Base-by-base conservation (phyloP, 92 coral and sea anemone genomes). In the Parazoanthus atlanticus region DNA sequence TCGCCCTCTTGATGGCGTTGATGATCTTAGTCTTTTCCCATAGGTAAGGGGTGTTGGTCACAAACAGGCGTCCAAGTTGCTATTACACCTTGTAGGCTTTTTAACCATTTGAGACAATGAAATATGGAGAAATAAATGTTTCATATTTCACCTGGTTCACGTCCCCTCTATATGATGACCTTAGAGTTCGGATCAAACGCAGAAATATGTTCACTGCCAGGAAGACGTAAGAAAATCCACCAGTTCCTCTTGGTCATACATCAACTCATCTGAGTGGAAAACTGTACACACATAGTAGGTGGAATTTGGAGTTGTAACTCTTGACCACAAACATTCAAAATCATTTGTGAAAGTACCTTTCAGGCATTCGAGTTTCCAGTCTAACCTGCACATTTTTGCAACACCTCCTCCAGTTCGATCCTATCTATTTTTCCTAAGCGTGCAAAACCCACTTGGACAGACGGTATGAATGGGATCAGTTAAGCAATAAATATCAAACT, bases 11-110 rank as follows among this genome's bases (percentile, higher is more conserved):
- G 34, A 86, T n/a, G 21, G n/a, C n/a, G n/a, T n/a, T n/a, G n/a
- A n/a, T n/a, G n/a, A n/a, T n/a, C n/a, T n/a, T n/a, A n/a, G n/a
- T n/a, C n/a, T n/a, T n/a, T n/a, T n/a, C n/a, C n/a, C n/a, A n/a
- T n/a, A n/a, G n/a, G n/a, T n/a, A n/a, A n/a, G 80, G 91, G 36
- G 84, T 72, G 73, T 90, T 90, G 61, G 93, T 90, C 21, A 80
- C 65, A 90, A 90, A 90, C n/a, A 86, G n/a, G n/a, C 90, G 69
- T 86, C 86, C 82, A 81, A 72, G 66, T 73, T 87, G 56, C 90
- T 92, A 34, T 92, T 73, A 47, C 85, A 56, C 76, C 90, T 80
- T 38, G 88, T 80, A 29, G 94, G 90, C 81, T 76, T 54, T 86
- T 81, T 74, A 28, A 74, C 87, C 74, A 72, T 47, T 67, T 71